These are phyloP conservation scores for Rhinella marina DNA, from an alignment of 2,797 vertebrate genomes.

Conservation along the genomic window DNA sequence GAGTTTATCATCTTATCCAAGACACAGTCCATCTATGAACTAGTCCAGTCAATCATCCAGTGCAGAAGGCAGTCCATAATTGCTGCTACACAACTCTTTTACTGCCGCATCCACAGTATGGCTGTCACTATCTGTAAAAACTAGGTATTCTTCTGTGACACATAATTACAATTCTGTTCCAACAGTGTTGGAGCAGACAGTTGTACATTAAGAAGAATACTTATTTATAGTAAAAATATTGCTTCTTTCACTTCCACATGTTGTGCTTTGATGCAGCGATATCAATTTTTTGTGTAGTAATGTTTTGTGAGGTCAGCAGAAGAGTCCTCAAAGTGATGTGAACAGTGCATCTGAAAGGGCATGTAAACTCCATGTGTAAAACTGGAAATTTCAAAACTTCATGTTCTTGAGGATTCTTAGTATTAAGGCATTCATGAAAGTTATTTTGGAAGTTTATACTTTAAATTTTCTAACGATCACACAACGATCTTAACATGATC, in stretches of 20 bases:
- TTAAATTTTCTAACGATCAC: too few species aligned
- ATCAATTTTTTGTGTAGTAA: background rate
- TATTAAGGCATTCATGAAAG: background rate
- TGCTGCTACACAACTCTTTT: background rate
- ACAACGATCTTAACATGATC: too few species aligned
- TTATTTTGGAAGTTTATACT: background rate
- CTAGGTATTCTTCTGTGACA: background rate
- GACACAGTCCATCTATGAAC: background rate
- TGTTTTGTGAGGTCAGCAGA: background rate
- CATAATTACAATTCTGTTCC: background rate
- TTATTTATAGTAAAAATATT: background rate
- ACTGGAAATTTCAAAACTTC: background rate
- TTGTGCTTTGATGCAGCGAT: constrained; percentile 26
- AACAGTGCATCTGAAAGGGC: background rate
- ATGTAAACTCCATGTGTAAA: background rate
- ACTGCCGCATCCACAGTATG: background rate
- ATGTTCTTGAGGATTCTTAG: background rate
- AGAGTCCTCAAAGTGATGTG: background rate
- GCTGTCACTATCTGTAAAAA: background rate
- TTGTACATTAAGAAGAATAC: background rate
- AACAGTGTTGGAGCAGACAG: background rate
- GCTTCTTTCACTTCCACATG: constrained; percentile 16
- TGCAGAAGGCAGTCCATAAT: background rate
- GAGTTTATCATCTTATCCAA: background rate
- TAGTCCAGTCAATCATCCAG: background rate